Evolutionary conservation across 2,797 vertebrate genomes (phyloP), one percentile per base, ranked within the genome.

Genomic region (Merluccius polli): DNA sequence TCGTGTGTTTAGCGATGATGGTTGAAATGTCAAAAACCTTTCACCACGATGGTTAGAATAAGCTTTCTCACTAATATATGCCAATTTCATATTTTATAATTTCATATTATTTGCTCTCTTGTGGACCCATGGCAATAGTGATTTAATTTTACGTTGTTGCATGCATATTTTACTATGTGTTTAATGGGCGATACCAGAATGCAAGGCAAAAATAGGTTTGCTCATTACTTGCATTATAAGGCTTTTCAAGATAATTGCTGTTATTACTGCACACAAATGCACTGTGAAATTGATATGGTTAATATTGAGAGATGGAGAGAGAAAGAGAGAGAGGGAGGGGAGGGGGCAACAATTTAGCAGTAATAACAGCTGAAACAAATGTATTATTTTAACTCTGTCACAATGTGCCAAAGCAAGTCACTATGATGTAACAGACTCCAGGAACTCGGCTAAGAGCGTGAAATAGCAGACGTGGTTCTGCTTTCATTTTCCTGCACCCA

Each of bases 351-450:
- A 88, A 88, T 88, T 32, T 44, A 21, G 29, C 27, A 15, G 21
- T 86, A 87, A 86, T 82, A 77, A 74, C 80, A 78, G 76, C 69
- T 74, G 76, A 85, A 86, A 83, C 75, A 81, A 83, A 88, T 78
- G 77, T 87, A 86, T 85, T 88, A 86, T 83, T 85, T 81, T 76
- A 75, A 87, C 76, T 83, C 72, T 63, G 83, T 41, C 72, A 41
- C 36, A 65, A 30, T 78, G 75, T 77, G 78, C 81, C 76, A 79
- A 85, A 75, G 65, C 33, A 84, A 82, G 82, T 36, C 77, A 77
- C 71, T 80, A 73, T 75, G 72, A 86, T 89, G 12, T 86, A 73
- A 82, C 70, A 73, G 74, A 79, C 77, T 81, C 74, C 29, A 24
- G 21, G 70, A 36, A 70, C 6, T 31, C 24, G 16, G 59, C 59